These are phyloP conservation scores for Lasioglossum marginatum DNA, from an alignment of 2,888 invertebrate genomes.

Conservation along the genomic window DNA sequence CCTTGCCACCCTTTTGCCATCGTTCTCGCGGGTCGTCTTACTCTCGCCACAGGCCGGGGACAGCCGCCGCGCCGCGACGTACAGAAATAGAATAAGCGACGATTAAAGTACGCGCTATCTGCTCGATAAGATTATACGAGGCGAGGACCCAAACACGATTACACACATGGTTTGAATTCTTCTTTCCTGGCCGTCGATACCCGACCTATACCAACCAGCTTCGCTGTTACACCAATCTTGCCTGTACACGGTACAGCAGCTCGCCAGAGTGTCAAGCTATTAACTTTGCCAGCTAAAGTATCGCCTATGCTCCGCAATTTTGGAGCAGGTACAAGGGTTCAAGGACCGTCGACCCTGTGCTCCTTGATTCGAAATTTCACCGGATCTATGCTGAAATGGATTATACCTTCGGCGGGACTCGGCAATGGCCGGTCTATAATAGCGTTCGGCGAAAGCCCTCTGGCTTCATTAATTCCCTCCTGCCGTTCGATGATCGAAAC, in stretches of 20 bases:
- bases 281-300: not conserved
- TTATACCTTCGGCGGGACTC: not conserved
- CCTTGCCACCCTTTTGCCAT: slow-evolving; percentile 5
- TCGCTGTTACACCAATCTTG: not conserved
- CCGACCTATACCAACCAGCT: not conserved
- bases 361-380: not conserved
- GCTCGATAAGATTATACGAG: slow-evolving; percentile 69
- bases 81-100: slow-evolving; percentile 69
- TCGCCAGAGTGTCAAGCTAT: not conserved
- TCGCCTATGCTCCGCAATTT: not conserved
- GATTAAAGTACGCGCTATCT: slow-evolving; percentile 70
- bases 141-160: slow-evolving; percentile 50
- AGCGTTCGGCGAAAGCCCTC: not conserved
- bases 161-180: slow-evolving; percentile 34
- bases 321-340: not conserved
- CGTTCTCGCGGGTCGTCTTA: slow-evolving; percentile 6
- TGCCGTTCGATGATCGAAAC: not conserved
- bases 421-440: not conserved
- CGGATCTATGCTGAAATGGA: not conserved
- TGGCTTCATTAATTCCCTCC: slow-evolving; percentile 4
- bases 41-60: slow-evolving; percentile 28
- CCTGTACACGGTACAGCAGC: not conserved
- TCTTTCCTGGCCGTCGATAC: not conserved
- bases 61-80: slow-evolving; percentile 30
- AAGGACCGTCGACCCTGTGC: not conserved